Evolutionary conservation across 92 coral and sea anemone species (phyloP), one percentile per base, ranked within the genome.

Genomic region (Paragorgia papillata): DNA sequence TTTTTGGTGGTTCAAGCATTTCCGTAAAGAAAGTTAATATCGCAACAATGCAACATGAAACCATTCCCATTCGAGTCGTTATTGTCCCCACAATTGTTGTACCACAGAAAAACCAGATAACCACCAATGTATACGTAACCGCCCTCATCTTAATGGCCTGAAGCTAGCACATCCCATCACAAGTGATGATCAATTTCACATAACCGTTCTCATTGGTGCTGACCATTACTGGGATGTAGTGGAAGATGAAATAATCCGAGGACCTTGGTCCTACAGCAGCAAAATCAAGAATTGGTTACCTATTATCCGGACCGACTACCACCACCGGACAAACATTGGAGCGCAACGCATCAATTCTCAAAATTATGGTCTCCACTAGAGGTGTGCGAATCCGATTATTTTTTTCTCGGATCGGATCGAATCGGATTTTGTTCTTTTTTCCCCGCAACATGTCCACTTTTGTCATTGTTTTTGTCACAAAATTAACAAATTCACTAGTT

Each of bases 241-340:
- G 2, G 73, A 76, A 26, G 31, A 76, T 43, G 29, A 67, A 15
- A 67, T 67, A 7, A 46, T 67, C 32, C 29, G 75, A 9, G 81
- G 81, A 37, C 81, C 86, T n/a, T 40, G 85, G 85, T 24, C 85
- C 89, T 17, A 79, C 84, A 21, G 87, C 87, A 53, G 79, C 87
- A 37, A 79, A 79, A 34, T 84, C 84, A 20, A 79, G 77, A 32
- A 69, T 57, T 14, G 80, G 80, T n/a, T n/a, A n/a, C n/a, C n/a
- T n/a, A n/a, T n/a, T n/a, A n/a, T n/a, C n/a, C n/a, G n/a, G n/a
- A n/a, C 0, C 30, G 0, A 64, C 89, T 17, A 79, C 84, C 28
- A 83, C 84, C 51, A 62, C 84, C 43, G 58, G 68, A 34, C 77
- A 79, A 20, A 79, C 66, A 32, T 55, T 57, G 27, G 25, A 57